phyloP scores from a whole-genome alignment of 1,140 invertebrate species.

The Manduca sexta region DNA sequence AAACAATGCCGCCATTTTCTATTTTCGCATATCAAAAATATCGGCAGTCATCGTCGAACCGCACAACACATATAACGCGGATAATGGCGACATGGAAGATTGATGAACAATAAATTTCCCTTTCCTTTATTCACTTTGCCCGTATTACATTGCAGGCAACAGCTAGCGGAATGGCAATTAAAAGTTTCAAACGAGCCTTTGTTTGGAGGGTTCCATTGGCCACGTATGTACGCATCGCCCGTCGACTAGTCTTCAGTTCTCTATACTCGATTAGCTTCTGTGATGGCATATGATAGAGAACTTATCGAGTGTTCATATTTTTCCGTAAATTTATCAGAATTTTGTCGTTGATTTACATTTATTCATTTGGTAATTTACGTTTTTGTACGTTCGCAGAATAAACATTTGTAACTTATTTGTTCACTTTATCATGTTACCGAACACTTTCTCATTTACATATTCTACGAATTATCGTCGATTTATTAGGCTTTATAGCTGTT shows the following conservation, averaged over 20 bases:
- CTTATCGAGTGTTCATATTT: too few species aligned
- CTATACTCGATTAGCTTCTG: neutral
- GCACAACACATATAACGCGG: neutral
- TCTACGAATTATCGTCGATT: too few species aligned
- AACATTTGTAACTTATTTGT: too few species aligned
- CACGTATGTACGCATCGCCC: neutral
- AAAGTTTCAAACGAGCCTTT: constrained; percentile 6
- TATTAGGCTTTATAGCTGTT: too few species aligned
- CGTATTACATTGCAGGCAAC: constrained; percentile 2
- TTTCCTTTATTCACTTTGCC: neutral
- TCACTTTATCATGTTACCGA: too few species aligned
- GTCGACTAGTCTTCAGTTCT: neutral
- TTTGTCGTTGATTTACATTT: too few species aligned
- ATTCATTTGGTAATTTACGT: too few species aligned
- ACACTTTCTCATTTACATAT: too few species aligned
- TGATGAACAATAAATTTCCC: constrained; percentile 7
- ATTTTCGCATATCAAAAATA: neutral
- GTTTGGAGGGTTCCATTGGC: neutral
- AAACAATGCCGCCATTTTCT: neutral
- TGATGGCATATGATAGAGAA: neutral
- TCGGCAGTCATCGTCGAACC: constrained; percentile 3
- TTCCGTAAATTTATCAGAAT: too few species aligned
- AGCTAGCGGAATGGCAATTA: constrained; percentile 3
- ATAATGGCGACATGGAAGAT: constrained; percentile 4
- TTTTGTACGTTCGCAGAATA: too few species aligned